Evolutionary conservation across 2,113 vertebrate genomes (phyloP).

Genomic region (Malaclemys terrapin): DNA sequence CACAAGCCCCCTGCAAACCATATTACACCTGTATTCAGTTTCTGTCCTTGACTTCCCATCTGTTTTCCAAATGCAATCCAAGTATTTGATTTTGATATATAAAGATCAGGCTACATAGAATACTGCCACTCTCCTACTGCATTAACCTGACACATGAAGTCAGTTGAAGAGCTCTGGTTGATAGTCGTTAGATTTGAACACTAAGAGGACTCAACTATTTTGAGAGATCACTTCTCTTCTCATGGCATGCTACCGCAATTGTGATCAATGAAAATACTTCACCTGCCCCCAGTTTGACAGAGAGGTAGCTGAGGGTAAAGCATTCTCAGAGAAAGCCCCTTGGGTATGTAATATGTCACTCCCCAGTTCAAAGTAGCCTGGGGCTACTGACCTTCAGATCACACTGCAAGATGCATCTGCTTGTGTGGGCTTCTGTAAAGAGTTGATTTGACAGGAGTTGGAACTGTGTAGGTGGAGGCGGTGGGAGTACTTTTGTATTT

Average conservation of each 20-base stretch:
- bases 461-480: not conserved
- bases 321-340: not conserved
- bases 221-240: not conserved
- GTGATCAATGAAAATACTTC: not conserved
- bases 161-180: not conserved
- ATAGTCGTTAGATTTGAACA: not conserved
- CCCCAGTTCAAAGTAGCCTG: not conserved
- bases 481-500: not conserved
- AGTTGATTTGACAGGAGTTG: not conserved
- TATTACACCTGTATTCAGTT: not conserved
- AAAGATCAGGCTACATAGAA: not conserved
- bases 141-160: not conserved
- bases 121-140: not conserved
- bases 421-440: not conserved
- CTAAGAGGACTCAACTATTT: not conserved
- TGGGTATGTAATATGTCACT: not conserved
- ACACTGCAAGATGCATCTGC: not conserved
- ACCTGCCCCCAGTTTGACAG: not conserved
- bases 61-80: not conserved
- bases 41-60: not conserved
- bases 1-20: not conserved
- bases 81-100: not conserved
- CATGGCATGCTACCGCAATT: not conserved
- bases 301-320: not conserved
- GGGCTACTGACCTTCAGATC: not conserved